A percentile compares a stretch with the other conserved stretches of the same genome.
These are phyloP conservation scores for Chionomys nivalis DNA, from an alignment of 2,113 vertebrate species.

Conservation along the genomic window DNA sequence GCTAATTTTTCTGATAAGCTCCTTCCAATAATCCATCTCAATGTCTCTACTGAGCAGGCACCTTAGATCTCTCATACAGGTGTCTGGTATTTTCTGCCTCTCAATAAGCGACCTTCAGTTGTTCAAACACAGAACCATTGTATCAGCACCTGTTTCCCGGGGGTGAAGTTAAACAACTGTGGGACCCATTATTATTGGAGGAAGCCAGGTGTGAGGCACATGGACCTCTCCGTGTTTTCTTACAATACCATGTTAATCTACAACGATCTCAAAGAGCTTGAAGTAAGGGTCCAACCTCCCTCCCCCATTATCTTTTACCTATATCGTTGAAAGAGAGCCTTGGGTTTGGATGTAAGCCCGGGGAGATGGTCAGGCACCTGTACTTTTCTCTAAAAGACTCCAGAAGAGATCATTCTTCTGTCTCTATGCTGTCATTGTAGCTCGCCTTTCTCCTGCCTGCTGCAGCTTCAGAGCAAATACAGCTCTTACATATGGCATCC, in stretches of 20 bases:
- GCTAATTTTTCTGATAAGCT: not conserved
- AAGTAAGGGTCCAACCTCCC: not conserved
- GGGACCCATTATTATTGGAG: not conserved
- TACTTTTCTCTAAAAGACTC: not conserved
- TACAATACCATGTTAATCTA: not conserved
- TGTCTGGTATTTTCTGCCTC: not conserved
- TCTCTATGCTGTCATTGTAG: fast-evolving
- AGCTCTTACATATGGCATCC: not conserved
- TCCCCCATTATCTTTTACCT: not conserved
- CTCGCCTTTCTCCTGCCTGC: not conserved
- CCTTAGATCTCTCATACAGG: not conserved
- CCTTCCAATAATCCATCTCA: not conserved
- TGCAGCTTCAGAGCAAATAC: not conserved
- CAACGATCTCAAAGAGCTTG: not conserved
- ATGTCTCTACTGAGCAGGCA: not conserved
- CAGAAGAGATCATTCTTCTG: not conserved
- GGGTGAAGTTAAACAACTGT: not conserved
- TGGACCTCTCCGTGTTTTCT: not conserved
- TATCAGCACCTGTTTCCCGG: not conserved
- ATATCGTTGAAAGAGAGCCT: not conserved
- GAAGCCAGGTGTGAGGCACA: not conserved
- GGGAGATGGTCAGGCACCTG: not conserved
- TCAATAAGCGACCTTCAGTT: not conserved
- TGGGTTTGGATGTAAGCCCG: not conserved
- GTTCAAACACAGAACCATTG: not conserved